Conservation (phyloP, 2,888 invertebrate species). For the Baccha elongata region DNA sequence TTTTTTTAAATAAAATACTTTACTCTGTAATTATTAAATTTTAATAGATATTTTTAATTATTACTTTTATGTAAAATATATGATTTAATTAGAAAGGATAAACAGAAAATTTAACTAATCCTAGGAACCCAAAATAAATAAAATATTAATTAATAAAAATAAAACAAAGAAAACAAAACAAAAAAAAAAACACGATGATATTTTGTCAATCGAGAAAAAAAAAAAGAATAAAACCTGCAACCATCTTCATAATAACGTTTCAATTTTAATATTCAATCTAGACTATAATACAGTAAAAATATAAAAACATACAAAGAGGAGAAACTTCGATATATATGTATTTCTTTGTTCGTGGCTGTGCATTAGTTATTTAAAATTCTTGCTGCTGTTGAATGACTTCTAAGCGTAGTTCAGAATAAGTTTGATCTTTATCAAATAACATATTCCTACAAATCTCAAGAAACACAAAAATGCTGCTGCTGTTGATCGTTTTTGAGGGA, state of each 20-base stretch:
- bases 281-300: background rate
- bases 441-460: background rate
- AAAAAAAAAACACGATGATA: conserved; percentile 16
- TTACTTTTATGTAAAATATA: conserved; percentile 68
- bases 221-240: conserved; percentile 49
- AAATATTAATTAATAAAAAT: conserved; percentile 35
- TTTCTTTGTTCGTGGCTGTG: conserved; percentile 22
- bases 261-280: conserved; percentile 54
- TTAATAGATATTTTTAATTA: conserved; percentile 48
- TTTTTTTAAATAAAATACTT: conserved; percentile 50
- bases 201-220: conserved; percentile 65
- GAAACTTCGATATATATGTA: background rate
- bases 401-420: background rate
- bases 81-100: conserved; percentile 52
- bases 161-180: conserved; percentile 9
- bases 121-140: conserved; percentile 65
- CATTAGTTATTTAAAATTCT: conserved; percentile 17
- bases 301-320: background rate
- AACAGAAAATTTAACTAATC: conserved; percentile 33
- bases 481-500: conserved; percentile 28
- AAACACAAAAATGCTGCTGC: conserved; percentile 36
- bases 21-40: conserved; percentile 70
- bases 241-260: conserved; percentile 57
- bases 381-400: conserved; percentile 65
- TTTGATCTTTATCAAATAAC: background rate